Evolutionary conservation across 2,113 vertebrate genomes (phyloP).

Genomic region (Hoplias malabaricus): DNA sequence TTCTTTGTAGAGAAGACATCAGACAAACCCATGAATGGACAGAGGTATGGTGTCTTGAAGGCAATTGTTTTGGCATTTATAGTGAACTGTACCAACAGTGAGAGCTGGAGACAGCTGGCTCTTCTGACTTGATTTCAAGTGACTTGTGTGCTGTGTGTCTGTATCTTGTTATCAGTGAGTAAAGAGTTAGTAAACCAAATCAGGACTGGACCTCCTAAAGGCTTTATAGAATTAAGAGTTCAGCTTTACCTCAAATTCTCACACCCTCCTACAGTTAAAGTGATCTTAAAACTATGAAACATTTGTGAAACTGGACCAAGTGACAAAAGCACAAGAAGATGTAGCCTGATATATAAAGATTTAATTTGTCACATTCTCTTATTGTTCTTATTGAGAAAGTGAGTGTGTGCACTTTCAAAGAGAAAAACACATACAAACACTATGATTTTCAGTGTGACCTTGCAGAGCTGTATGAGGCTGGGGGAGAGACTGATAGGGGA

Average conservation of each 20-base stretch:
- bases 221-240: no score
- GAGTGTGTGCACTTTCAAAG: conserved; percentile 22
- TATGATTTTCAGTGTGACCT: conserved; percentile 58
- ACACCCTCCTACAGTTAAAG: no score
- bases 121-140: neutral
- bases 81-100: neutral
- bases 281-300: no score
- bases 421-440: conserved; percentile 17
- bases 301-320: no score
- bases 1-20: conserved; percentile 49
- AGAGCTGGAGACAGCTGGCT: neutral
- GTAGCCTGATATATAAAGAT: neutral
- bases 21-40: conserved; percentile 62
- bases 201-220: no score
- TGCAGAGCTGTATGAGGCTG: conserved; percentile 49
- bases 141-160: neutral
- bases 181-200: neutral
- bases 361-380: neutral
- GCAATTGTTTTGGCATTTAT: neutral
- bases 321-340: no score
- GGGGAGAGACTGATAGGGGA: conserved; percentile 49
- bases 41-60: conserved; percentile 59
- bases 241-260: no score
- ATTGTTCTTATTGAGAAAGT: neutral
- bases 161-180: neutral